These are phyloP conservation scores for Orthonychiurus folsomi DNA, from an alignment of 2,888 invertebrate species.

Conservation along the genomic window DNA sequence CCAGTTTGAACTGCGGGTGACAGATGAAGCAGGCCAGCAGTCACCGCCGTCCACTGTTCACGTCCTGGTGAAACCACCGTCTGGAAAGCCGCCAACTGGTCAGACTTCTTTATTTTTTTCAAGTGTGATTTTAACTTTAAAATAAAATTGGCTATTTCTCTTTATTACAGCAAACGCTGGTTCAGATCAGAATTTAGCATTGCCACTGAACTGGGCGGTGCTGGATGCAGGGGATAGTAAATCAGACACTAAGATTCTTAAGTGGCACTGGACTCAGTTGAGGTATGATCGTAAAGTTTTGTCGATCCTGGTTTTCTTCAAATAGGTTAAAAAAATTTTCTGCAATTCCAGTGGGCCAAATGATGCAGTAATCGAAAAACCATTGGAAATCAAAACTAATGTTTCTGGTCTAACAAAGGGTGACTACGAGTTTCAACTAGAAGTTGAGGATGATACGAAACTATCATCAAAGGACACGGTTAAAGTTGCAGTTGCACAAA, in stretches of 20 bases:
- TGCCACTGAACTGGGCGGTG: slow-evolving; percentile 70
- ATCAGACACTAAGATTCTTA: slow-evolving; percentile 73
- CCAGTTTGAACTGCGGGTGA: slow-evolving; percentile 84
- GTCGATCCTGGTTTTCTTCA: slow-evolving; percentile 10
- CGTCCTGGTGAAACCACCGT: slow-evolving; percentile 84
- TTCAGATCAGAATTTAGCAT: slow-evolving; percentile 57
- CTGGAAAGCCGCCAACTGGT: slow-evolving; percentile 72
- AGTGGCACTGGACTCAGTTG: slow-evolving; percentile 75
- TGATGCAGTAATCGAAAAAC: slow-evolving; percentile 44
- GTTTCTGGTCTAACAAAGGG: slow-evolving; percentile 75
- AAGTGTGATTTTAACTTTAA: not conserved
- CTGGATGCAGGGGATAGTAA: slow-evolving; percentile 69
- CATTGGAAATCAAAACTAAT: slow-evolving; percentile 60
- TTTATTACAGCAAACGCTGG: slow-evolving; percentile 49
- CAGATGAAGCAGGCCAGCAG: slow-evolving; percentile 79
- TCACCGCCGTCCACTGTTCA: slow-evolving; percentile 72
- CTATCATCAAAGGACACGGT: slow-evolving; percentile 66
- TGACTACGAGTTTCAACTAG: slow-evolving; percentile 67
- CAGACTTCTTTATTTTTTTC: slow-evolving; percentile 39
- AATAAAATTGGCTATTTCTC: not conserved
- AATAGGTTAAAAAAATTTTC: slow-evolving; percentile 3
- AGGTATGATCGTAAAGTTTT: too few species aligned
- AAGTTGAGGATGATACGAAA: slow-evolving; percentile 74
- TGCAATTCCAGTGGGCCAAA: slow-evolving; percentile 53
- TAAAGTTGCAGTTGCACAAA: slow-evolving; percentile 69